phyloP scores from a whole-genome alignment of 1,140 invertebrate genomes.

The Palaemon carinicauda region DNA sequence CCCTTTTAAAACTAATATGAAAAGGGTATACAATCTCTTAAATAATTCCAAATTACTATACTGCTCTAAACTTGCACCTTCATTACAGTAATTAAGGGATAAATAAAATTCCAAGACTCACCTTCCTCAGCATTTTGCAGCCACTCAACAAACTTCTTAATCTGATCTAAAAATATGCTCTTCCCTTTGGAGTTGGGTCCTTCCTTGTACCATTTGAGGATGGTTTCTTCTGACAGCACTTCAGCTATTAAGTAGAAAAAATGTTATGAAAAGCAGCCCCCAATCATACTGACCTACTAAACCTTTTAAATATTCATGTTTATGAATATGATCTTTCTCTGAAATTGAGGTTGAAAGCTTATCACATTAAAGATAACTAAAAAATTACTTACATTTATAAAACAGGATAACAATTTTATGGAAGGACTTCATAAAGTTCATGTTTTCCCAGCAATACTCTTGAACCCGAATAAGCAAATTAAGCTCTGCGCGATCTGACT shows the following conservation, averaged over 20 bases:
- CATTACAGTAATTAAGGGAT: too few species aligned
- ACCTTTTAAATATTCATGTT: too few species aligned
- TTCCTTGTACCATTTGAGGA: constrained; percentile 93
- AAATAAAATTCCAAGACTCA: constrained; percentile 3
- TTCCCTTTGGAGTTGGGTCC: constrained; percentile 93
- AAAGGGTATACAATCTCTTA: too few species aligned
- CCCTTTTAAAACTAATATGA: too few species aligned
- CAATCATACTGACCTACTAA: too few species aligned
- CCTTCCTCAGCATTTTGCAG: constrained; percentile 94
- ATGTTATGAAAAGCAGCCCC: neutral
- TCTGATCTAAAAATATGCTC: constrained; percentile 96
- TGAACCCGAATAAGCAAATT: constrained; percentile 89
- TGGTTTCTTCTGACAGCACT: constrained; percentile 89
- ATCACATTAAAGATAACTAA: neutral
- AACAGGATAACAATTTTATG: constrained; percentile 95
- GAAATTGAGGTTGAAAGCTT: too few species aligned
- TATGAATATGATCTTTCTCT: too few species aligned
- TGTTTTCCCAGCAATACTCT: constrained; percentile 98
- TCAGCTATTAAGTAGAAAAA: constrained; percentile 70
- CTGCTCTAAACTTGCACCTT: too few species aligned
- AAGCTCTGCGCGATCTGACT: constrained; percentile 83
- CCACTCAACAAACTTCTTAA: constrained; percentile 97
- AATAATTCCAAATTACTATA: too few species aligned
- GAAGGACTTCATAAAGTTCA: constrained; percentile 98
- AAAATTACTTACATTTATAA: constrained; percentile 84